phyloP scores from a whole-genome alignment of 2,113 vertebrate genomes.

The Oreochromis tanganicae region DNA sequence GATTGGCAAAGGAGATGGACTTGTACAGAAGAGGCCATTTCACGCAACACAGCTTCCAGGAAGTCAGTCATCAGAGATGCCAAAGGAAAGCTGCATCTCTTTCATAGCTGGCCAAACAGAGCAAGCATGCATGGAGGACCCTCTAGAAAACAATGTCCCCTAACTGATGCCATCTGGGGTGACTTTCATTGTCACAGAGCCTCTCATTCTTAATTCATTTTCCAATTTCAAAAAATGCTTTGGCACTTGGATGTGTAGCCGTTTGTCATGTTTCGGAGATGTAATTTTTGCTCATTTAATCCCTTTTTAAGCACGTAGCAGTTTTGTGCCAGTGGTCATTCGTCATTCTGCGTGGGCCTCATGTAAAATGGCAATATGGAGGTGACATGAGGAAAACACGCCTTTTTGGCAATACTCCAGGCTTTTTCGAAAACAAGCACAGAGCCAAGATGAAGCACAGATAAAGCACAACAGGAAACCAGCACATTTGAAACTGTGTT shows the following conservation, averaged over 20 bases:
- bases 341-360: neutral
- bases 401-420: neutral
- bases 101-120: slow-evolving; percentile 58
- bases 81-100: slow-evolving; percentile 51
- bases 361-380: slow-evolving; percentile 17
- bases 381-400: neutral
- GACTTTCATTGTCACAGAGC: slow-evolving; percentile 35
- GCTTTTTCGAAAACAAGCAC: neutral
- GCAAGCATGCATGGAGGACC: slow-evolving; percentile 53
- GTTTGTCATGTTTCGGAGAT: neutral
- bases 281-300: slow-evolving; percentile 2
- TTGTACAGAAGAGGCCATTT: slow-evolving; percentile 62
- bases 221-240: slow-evolving; percentile 18
- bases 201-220: slow-evolving; percentile 34
- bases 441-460: slow-evolving; percentile 17
- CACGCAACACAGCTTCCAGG: slow-evolving; percentile 59
- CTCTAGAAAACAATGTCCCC: slow-evolving; percentile 59
- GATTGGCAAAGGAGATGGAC: slow-evolving; percentile 29
- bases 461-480: slow-evolving; percentile 23
- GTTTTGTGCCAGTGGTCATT: neutral
- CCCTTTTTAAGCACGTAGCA: neutral
- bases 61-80: slow-evolving; percentile 61
- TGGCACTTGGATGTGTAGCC: neutral
- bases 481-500: slow-evolving; percentile 22
- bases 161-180: slow-evolving; percentile 59